Evolutionary conservation across 2,888 invertebrate genomes (phyloP), one percentile per base, ranked within the genome.

Genomic region (Meteorus cinctellus): DNA sequence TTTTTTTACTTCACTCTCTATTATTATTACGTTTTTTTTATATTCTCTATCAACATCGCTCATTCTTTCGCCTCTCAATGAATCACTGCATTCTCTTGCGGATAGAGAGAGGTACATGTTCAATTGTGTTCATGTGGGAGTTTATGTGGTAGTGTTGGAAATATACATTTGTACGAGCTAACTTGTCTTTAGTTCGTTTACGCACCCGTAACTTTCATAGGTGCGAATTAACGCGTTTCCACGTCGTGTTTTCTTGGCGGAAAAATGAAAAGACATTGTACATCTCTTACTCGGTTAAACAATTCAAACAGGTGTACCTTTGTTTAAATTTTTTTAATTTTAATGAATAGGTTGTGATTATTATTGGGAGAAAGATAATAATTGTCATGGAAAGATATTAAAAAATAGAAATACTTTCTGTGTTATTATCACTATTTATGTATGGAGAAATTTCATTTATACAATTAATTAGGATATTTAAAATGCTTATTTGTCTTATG

Each of bases 181-280:
- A 55, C 19, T 62, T n/a, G 59, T 29, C 36, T 69, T 67, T 41
- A 29, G 19, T 62, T 72, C 75, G 77, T 78, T 55, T 72, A 78
- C 78, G 79, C 75, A 70, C 63, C 16, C 76, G 72, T 74, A 78
- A 76, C 71, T 79, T 55, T 74, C 76, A 72, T 63, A 78, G 75
- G 79, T 79, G 80, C 76, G 76, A 81, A 81, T 81, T 77, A 78
- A 80, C 75, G 72, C 76, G 78, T 81, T 78, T 77, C 63, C 74
- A 76, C 73, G 79, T 80, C 78, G 75, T 36, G 77, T 75, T 72
- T 60, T 27, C 71, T 75, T 71, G 55, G 59, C 66, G 70, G 65
- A 71, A 66, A 75, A 75, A 70, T 71, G 45, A 59, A 66, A 60
- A 66, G 60, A 65, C 71, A 72, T 24, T 69, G 62, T 74, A 8